Evolutionary conservation across 92 coral and sea anemone species (phyloP), one percentile per base, ranked within the genome.

Genomic region (Siderastrea radians): DNA sequence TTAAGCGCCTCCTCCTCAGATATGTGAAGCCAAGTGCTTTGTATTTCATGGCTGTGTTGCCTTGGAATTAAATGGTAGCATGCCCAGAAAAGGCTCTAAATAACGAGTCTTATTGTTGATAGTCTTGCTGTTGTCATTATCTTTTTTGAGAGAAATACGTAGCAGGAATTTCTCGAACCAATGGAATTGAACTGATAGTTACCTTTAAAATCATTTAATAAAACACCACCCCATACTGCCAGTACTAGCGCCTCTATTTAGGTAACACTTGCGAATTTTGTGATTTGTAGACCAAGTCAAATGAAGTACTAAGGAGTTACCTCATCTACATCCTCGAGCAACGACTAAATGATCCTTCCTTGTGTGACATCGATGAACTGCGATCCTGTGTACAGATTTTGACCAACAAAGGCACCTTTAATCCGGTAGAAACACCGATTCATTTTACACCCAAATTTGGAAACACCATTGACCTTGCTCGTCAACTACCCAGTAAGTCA

Each of bases 381-480:
- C 93, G 92, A 70, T 79, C 71, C 58, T 96, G 96, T 79, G 98
- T 91, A 12, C 90, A 76, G 72, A 89, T 96, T 44, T 54, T 91
- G 62, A 96, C 99, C 16, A 94, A 90, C 92, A 93, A 94, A 55
- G 99, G 98, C 3, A 81, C 82, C 17, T 15, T 76, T 44, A 96
- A 94, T 80, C 99, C 99, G 7, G 67, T 70, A 16, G 47, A 58
- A 38, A 78, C 77, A n/a, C 95, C 98, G 1, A 91, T 96, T 14
- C 94, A 94, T 65, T 96, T 96, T 79, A 93, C 99, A 38, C 79
- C 92, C 15, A 86, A 75, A 78, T 96, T 93, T 84, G 99, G 99
- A 45, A 93, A 95, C 83, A 16, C 79, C 50, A 52, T 92, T 71
- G 93, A 96, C 74, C 95, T 96, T 44, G 77, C 81, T 50, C 52